Conservation (phyloP, 2,113 vertebrate species). For the Elephas maximus region DNA sequence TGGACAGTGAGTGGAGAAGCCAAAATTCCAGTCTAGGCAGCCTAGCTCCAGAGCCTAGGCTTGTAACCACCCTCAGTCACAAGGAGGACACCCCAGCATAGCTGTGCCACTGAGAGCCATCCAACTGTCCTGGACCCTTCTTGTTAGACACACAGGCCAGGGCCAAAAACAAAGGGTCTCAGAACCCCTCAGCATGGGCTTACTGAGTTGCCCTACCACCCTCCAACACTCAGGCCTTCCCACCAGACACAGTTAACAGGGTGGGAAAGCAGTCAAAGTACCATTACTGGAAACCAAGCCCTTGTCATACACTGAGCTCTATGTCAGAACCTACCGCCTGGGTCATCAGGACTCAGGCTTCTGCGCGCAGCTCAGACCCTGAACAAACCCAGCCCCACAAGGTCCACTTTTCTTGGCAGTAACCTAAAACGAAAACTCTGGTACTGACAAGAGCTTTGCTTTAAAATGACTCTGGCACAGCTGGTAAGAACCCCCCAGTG, state of each 20-base stretch:
- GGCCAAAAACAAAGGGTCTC: not conserved
- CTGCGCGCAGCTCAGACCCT: not conserved
- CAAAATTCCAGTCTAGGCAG: not conserved
- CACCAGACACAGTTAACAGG: no score
- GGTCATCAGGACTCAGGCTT: no score
- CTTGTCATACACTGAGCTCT: fast-evolving
- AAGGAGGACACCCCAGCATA: not conserved
- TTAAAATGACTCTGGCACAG: not conserved
- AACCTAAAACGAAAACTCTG: not conserved
- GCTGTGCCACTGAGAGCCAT: not conserved
- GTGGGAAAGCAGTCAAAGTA: not conserved
- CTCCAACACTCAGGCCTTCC: fast-evolving
- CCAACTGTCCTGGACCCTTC: fast-evolving
- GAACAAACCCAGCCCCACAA: not conserved
- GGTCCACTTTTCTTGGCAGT: not conserved
- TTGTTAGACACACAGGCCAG: not conserved
- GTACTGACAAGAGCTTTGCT: not conserved
- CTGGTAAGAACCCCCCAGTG: fast-evolving
- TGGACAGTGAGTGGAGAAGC: not conserved
- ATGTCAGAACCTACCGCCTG: not conserved
- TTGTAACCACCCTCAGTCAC: not conserved
- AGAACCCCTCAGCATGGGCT: fast-evolving
- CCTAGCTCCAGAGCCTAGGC: not conserved
- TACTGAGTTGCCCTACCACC: not conserved
- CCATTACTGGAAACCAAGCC: not conserved